Evolutionary conservation across 1,140 invertebrate species (phyloP).

Genomic region (Homalodisca vitripennis): DNA sequence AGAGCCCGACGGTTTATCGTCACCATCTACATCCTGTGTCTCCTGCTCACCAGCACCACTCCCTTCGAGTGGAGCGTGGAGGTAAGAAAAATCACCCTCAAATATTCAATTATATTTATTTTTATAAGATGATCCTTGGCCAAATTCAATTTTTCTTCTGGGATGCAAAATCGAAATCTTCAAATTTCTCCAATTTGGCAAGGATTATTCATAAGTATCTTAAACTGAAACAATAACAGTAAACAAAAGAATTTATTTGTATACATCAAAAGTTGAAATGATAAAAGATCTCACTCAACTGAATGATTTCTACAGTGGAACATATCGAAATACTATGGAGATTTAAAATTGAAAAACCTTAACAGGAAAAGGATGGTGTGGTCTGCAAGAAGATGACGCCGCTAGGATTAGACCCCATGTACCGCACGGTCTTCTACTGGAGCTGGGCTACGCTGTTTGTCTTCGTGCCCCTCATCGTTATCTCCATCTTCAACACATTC

Average conservation of each 20-base stretch:
- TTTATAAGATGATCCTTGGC: too few relatives aligned
- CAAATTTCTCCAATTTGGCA: too few relatives aligned
- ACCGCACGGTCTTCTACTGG: conserved; percentile 64
- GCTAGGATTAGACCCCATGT: conserved; percentile 56
- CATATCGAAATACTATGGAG: conserved; percentile 1
- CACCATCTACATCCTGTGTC: conserved; percentile 61
- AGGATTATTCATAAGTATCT: not conserved
- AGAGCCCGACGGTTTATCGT: conserved; percentile 59
- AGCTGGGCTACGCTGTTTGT: conserved; percentile 65
- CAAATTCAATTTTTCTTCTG: too few relatives aligned
- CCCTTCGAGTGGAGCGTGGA: conserved; percentile 59
- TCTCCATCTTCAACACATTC: conserved; percentile 72
- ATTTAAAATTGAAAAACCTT: not conserved
- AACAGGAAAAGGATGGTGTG: conserved; percentile 2
- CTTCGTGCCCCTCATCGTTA: conserved; percentile 62
- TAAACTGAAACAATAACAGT: not conserved
- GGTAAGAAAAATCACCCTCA: too few relatives aligned
- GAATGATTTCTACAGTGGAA: not conserved
- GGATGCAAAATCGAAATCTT: too few relatives aligned
- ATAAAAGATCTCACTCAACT: not conserved
- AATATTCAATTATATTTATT: too few relatives aligned
- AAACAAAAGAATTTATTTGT: not conserved
- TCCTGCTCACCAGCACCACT: conserved; percentile 60
- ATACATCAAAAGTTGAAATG: not conserved
- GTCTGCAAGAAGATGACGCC: conserved; percentile 18